Evolutionary conservation across 2,113 vertebrate genomes (phyloP).

Genomic region (Corythornis cristatus): DNA sequence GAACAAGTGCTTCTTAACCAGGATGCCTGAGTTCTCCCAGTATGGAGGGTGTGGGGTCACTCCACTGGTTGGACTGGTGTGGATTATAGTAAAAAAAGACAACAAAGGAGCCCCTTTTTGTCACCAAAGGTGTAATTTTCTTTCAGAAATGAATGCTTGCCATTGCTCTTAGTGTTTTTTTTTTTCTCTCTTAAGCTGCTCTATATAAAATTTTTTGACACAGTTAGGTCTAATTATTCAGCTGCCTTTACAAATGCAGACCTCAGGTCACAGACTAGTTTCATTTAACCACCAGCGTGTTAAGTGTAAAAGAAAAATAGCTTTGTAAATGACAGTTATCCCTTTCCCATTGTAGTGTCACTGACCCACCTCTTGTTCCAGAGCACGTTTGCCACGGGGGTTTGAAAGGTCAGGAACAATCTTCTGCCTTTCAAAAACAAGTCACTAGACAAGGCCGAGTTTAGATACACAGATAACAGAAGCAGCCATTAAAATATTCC

Average conservation of each 20-base stretch:
- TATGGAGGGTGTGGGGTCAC: background rate
- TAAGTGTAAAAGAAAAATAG: background rate
- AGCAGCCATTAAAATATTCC: background rate
- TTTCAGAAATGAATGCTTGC: background rate
- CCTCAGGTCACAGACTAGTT: background rate
- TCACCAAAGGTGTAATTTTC: background rate
- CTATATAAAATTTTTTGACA: background rate
- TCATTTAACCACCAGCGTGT: background rate
- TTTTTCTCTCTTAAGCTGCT: background rate
- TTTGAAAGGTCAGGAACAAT: constrained; percentile 36
- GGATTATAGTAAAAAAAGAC: background rate
- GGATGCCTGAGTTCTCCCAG: background rate
- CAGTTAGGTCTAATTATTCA: background rate
- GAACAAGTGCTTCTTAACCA: background rate
- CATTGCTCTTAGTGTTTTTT: background rate
- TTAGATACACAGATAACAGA: background rate
- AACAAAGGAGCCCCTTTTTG: background rate
- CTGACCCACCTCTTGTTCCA: background rate
- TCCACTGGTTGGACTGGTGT: background rate
- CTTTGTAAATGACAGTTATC: background rate
- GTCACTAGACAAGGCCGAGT: background rate
- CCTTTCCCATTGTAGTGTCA: background rate
- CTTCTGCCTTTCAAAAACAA: background rate
- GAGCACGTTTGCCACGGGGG: background rate
- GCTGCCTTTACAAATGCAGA: background rate